Conservation (phyloP, 35 echinoderm and acorn worm genomes). For the Apostichopus parvimensis region DNA sequence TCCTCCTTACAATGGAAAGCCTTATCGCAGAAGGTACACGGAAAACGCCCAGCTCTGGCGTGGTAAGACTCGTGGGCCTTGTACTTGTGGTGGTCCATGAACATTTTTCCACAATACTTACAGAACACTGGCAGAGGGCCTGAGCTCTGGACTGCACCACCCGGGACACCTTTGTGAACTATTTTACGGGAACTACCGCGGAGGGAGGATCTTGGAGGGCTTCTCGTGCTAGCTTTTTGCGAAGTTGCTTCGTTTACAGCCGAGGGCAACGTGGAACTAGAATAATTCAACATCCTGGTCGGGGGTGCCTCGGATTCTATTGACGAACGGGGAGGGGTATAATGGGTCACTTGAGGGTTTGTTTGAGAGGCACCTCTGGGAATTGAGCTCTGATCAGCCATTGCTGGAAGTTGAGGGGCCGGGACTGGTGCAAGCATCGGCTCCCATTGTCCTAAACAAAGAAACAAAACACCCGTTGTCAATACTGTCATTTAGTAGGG, state of each 20-base stretch:
- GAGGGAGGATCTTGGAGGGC: not conserved
- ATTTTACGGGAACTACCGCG: not conserved
- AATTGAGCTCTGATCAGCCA: not conserved
- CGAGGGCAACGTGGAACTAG: not conserved
- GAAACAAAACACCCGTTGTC: constrained; percentile 1
- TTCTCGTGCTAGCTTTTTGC: not conserved
- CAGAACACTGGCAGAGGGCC: not conserved
- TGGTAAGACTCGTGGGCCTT: not conserved
- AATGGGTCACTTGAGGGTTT: not conserved
- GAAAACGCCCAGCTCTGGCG: not conserved
- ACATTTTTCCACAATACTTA: constrained; percentile 1
- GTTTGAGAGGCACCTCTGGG: not conserved
- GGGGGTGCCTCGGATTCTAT: not conserved
- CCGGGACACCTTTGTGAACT: not conserved
- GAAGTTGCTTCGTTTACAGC: too few species aligned
- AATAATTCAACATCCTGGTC: not conserved
- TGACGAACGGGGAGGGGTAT: not conserved
- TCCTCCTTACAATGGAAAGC: not conserved
- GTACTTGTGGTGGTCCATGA: not conserved
- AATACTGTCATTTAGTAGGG: not conserved
- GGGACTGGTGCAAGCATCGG: not conserved
- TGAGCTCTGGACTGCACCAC: not conserved
- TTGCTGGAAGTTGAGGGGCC: not conserved
- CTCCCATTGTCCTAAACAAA: constrained; percentile 13
- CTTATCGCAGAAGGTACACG: constrained; percentile 10